Evolutionary conservation across 2,888 invertebrate species (phyloP).

Genomic region (Chaetogeoica ovagalla): DNA sequence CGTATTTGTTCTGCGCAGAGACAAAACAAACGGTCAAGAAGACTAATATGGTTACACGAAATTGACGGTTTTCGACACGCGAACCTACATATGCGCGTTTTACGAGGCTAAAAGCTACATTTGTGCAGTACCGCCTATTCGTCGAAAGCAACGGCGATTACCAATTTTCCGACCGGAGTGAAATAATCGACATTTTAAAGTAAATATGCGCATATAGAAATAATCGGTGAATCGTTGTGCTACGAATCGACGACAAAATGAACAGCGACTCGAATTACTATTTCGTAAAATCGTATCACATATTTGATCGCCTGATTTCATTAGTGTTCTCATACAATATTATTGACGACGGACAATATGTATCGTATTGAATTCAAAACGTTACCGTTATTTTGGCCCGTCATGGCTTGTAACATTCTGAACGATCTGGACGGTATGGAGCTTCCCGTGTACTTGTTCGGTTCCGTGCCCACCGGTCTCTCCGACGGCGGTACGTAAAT

Average conservation of each 20-base stretch:
- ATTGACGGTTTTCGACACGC: too few species aligned
- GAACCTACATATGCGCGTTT: too few species aligned
- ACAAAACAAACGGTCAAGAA: too few species aligned
- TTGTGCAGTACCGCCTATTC: too few species aligned
- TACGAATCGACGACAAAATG: background rate
- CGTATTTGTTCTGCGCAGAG: too few species aligned
- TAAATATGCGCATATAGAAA: too few species aligned
- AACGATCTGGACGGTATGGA: slow-evolving; percentile 81
- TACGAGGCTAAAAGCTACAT: too few species aligned
- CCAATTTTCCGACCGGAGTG: background rate
- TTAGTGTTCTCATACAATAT: background rate
- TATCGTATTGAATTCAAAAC: background rate
- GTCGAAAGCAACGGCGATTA: background rate
- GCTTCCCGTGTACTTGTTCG: slow-evolving; percentile 68
- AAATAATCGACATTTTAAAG: background rate
- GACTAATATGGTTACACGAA: too few species aligned
- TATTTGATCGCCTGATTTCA: slow-evolving; percentile 51
- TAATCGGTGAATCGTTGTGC: background rate
- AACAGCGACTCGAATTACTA: background rate
- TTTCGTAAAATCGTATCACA: slow-evolving; percentile 36
- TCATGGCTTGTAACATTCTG: slow-evolving; percentile 78
- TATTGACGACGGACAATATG: background rate
- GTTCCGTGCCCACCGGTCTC: slow-evolving; percentile 52
- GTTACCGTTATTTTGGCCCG: slow-evolving; percentile 59
- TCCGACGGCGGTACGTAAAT: slow-evolving; percentile 55